Conservation (phyloP, 1,140 invertebrate genomes). For the Panulirus ornatus region DNA sequence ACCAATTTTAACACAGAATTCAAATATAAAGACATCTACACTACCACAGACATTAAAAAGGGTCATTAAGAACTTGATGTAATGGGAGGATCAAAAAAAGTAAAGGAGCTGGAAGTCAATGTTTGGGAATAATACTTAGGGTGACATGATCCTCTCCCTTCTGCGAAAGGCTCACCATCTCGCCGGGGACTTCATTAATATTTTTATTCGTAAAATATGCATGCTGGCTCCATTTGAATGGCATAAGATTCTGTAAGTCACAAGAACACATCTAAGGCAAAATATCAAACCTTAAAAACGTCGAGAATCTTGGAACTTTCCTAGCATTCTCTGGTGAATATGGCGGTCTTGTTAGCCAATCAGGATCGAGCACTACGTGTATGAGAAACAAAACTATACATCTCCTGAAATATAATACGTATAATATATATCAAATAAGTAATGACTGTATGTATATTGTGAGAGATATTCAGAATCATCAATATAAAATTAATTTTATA, state of each 20-base stretch:
- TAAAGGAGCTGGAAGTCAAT: constrained; percentile 47
- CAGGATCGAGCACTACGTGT: constrained; percentile 36
- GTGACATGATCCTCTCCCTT: constrained; percentile 22
- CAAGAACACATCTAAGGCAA: not conserved
- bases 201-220: not conserved
- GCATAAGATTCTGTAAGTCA: not conserved
- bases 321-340: constrained; percentile 70
- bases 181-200: not conserved
- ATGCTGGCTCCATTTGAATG: not conserved
- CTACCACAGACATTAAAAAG: too few species aligned
- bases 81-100: not conserved
- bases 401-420: not conserved
- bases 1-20: too few species aligned
- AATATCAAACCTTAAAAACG: constrained; percentile 60
- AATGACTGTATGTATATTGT: too few species aligned
- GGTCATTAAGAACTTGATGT: not conserved
- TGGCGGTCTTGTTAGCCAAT: constrained; percentile 69
- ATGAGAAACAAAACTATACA: not conserved
- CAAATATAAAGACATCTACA: too few species aligned
- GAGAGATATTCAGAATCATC: too few species aligned
- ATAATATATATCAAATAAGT: not conserved
- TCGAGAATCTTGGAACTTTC: constrained; percentile 64
- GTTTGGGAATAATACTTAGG: constrained; percentile 31
- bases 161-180: not conserved
- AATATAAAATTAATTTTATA: too few species aligned